Evolutionary conservation across 2,888 invertebrate genomes (phyloP).

Genomic region (Carterocephalus palaemon): DNA sequence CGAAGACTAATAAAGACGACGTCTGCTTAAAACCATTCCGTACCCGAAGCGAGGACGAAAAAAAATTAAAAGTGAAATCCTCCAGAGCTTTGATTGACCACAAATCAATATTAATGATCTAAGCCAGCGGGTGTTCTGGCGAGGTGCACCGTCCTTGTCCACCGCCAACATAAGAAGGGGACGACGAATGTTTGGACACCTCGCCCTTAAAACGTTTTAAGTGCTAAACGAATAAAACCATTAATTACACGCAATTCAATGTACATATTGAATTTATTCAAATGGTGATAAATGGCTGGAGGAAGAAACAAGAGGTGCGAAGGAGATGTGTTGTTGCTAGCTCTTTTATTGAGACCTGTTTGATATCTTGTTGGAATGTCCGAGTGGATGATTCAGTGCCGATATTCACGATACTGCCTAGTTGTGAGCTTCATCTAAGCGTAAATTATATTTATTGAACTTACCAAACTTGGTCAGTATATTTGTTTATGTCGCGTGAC

Average conservation of each 20-base stretch:
- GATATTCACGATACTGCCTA: constrained; percentile 37
- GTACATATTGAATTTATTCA: constrained; percentile 80
- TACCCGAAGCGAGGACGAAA: constrained; percentile 50
- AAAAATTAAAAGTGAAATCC: constrained; percentile 77
- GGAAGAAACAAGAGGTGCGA: constrained; percentile 69
- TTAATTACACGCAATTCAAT: constrained; percentile 78
- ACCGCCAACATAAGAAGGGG: constrained; percentile 41
- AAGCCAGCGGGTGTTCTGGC: constrained; percentile 70
- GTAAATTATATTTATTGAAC: constrained; percentile 25
- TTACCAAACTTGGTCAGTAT: constrained; percentile 23
- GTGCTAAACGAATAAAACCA: constrained; percentile 79
- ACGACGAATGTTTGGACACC: constrained; percentile 70
- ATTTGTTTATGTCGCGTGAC: constrained; percentile 21
- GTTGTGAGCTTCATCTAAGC: constrained; percentile 21
- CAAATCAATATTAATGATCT: constrained; percentile 80
- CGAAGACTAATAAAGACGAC: constrained; percentile 44
- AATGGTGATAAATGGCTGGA: constrained; percentile 74
- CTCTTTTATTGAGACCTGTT: constrained; percentile 37
- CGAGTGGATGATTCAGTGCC: constrained; percentile 49
- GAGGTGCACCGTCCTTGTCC: constrained; percentile 46
- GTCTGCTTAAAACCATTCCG: constrained; percentile 47
- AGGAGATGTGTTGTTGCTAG: constrained; percentile 41
- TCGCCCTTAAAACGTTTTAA: constrained; percentile 76
- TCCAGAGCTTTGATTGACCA: constrained; percentile 77
- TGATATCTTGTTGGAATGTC: constrained; percentile 47